Percentiles rank a stretch among this genome's conserved stretches.
phyloP scores from a whole-genome alignment of 2,113 vertebrate genomes.

The Myotis yumanensis region DNA sequence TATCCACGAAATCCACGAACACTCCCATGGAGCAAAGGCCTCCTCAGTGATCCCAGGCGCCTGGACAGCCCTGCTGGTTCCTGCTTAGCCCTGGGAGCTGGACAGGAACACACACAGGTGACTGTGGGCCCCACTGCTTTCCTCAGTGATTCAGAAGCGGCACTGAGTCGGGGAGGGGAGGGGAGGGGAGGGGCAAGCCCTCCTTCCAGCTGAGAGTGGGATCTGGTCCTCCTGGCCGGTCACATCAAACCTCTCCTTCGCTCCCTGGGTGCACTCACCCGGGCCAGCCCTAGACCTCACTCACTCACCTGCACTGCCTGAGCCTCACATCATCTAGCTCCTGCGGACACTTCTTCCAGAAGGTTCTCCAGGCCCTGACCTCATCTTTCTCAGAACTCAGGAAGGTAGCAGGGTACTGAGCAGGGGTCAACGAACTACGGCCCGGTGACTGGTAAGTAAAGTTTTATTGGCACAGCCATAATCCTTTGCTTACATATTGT shows the following conservation, averaged over 20 bases:
- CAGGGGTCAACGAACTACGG: background rate
- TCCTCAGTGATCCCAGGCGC: fast-evolving
- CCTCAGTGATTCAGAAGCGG: background rate
- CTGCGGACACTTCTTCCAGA: background rate
- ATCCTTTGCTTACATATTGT: background rate
- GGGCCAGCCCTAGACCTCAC: background rate
- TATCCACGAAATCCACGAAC: background rate
- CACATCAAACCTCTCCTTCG: background rate
- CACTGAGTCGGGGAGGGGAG: fast-evolving
- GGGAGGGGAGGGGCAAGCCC: background rate
- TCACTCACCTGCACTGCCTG: fast-evolving
- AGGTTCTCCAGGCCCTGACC: background rate
- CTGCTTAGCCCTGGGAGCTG: background rate
- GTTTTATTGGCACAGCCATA: background rate
- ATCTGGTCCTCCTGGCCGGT: background rate
- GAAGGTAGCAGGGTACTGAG: background rate
- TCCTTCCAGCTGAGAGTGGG: background rate
- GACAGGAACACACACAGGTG: background rate
- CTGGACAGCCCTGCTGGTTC: fast-evolving
- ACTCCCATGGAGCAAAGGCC: background rate
- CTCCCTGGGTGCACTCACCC: fast-evolving
- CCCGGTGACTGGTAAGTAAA: background rate
- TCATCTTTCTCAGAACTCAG: background rate
- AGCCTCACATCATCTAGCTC: background rate
- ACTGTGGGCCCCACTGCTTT: background rate